Evolutionary conservation across 2,113 vertebrate species (phyloP), one percentile per base, ranked within the genome.

Genomic region (Rhipidura dahli): DNA sequence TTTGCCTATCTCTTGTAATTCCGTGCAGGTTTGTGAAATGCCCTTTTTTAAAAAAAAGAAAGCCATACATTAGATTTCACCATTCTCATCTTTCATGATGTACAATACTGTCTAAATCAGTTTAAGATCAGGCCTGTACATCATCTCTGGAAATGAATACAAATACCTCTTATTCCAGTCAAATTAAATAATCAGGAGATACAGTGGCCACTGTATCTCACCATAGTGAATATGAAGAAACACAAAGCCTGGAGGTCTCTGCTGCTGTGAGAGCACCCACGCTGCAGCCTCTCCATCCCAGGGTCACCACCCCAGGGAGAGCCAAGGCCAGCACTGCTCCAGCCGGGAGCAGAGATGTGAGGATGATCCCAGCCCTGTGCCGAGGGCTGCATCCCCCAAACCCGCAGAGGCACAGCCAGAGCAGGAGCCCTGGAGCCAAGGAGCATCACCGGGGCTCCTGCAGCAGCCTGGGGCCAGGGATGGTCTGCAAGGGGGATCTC

Each of bases 61-160:
- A 42, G 15, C 42, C 37, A 69, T 83, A 89, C 78, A 57, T 93
- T 94, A 94, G 71, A 90, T 92, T 90, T 94, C 82, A 88, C 92
- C 60, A 49, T 93, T 95, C 94, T 95, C 94, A 92, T 96, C 96
- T 97, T 93, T 93, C 94, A 90, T 97, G 96, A 94, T 96, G 84
- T 95, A 93, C 95, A 96, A 77, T 91, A 78, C 93, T 90, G 65
- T 94, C 94, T 92, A 85, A 93, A 93, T 92, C 93, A 91, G 93
- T 94, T 97, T 97, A 92, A 95, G 89, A 94, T 96, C 90, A 89
- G 80, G 53, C 84, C 83, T 93, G 81, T 95, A 83, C 82, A 96
- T 95, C 95, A 94, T 94, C 78, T 79, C 94, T 96, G 87, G 70
- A 94, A 96, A 97, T 91, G 90, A 97, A 96, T 96, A 96, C 91